Base-by-base conservation (phyloP, 1,140 invertebrate species). In the Rhyzopertha dominica region DNA sequence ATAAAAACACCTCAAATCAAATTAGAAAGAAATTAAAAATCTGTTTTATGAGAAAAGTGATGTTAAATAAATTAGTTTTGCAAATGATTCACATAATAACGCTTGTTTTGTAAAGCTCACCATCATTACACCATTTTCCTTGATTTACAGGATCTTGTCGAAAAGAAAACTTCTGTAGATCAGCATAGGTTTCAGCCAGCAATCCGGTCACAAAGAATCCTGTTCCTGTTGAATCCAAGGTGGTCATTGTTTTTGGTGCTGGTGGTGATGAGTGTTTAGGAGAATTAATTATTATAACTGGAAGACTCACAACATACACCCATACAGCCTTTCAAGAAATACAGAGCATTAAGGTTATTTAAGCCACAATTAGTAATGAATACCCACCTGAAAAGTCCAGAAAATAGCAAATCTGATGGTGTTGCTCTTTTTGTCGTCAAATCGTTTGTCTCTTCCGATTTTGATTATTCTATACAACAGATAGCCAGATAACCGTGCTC, bases 311-410 rank as follows among this genome's bases (percentile, higher is more conserved):
- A 7, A 88, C 73, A 56, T 87, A 91, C n/a, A 93, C 90, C 91
- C 91, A 95, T 28, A 93, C 69, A 28, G 88, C 90, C 86, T 94
- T n/a, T n/a, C n/a, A n/a, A n/a, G n/a, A n/a, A n/a, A n/a, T n/a
- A n/a, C n/a, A 53, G n/a, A 70, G 61, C 54, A 52, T 30, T 22
- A 36, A 39, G 45, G 37, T 24, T 17, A 36, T 32, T 42, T 51
- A 31, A 39, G 1, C 14, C 14, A 23, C 28, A 14, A 20, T 34
- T 37, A 26, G 17, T 14, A 28, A 45, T 37, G 2, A 12, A 37
- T 20, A 22, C 35, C 62, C 69, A 88, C 85, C 75, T 89, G 90
- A 68, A 94, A 93, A 0, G 85, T 90, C 81, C 90, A 95, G 67
- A 93, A 94, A 1, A 90, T 81, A 16, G 86, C 88, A 66, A 91